Base-by-base conservation (phyloP, 2,113 vertebrate genomes). In the Herpailurus yagouaroundi region DNA sequence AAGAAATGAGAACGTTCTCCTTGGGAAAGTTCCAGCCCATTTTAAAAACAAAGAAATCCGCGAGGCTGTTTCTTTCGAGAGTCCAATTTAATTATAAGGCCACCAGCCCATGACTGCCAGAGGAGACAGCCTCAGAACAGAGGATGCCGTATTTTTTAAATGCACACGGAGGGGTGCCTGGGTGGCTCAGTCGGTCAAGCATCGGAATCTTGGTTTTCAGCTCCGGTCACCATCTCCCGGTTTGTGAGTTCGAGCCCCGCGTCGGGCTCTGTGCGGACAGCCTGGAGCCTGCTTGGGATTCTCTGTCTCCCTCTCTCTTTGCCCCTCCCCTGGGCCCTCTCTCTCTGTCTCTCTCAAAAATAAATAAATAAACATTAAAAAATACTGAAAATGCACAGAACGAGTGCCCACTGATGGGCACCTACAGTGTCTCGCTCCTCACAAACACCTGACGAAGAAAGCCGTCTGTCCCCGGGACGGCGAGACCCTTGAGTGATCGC, bases 401-500 rank as follows among this genome's bases (percentile, higher is more conserved):
- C 12, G 3, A 2, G 19, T 11, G 69, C 31, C 19, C 7, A 3
- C 2, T 4, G 57, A 19, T 23, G 1, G 15, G 10, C 29, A 52
- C 4, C 21, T 27, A 3, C 7, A 0, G 7, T 16, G 0, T 25
- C 25, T 13, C 3, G 3, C 57, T 68, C 25, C 76, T 55, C 66
- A 74, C 31, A 31, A 2, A 19, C 1, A 3, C 29, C 7, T 4
- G 12, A 0, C 0, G 1, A 18, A 27, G n/a, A 52, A 64, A 13
- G 1, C 27, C 14, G 0, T 7, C 25, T 0, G 9, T 27, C 15
- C 76, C 50, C 5, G 7, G 1, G 27, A 6, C 15, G 9, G 13
- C 0, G 0, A 76, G 33, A 9, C 21, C 7, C 27, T 18, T 8
- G 38, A 7, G 7, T 7, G 12, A 3, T 1, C 29, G 0, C 3